Percentiles rank a stretch among this genome's conserved stretches.
Conservation (phyloP, 2,113 vertebrate genomes). For the Nesoenas mayeri region DNA sequence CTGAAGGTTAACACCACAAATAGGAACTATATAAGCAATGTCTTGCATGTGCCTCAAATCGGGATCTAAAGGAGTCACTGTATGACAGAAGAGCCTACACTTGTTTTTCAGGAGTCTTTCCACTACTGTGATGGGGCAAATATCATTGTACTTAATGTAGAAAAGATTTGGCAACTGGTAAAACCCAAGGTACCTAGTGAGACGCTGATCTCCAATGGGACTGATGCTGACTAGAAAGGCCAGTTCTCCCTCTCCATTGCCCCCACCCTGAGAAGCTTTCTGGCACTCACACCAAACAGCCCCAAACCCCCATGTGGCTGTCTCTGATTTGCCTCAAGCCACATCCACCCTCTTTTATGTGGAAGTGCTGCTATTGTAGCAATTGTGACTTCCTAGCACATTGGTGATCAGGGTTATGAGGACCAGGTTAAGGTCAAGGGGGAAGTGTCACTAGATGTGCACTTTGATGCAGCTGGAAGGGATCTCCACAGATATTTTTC, state of each 20-base stretch:
- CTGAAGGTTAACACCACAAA: not conserved
- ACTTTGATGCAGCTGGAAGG: not conserved
- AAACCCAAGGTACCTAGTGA: not conserved
- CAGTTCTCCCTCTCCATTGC: not conserved
- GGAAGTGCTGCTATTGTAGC: not conserved
- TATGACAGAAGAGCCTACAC: not conserved
- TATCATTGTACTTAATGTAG: not conserved
- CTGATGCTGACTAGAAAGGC: not conserved
- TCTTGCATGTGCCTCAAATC: not conserved
- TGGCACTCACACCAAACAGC: not conserved
- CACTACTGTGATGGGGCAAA: not conserved
- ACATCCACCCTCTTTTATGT: not conserved
- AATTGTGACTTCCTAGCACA: not conserved
- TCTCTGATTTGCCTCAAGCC: not conserved
- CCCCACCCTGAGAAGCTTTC: not conserved
- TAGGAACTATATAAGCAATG: not conserved
- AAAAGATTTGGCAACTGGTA: not conserved
- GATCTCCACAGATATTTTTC: not conserved
- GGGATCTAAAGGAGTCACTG: not conserved
- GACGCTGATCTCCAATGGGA: not conserved
- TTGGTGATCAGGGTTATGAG: not conserved
- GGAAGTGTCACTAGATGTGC: not conserved
- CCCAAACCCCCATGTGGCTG: fast-evolving
- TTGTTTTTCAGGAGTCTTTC: not conserved
- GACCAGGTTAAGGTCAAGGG: no score